phyloP scores from a whole-genome alignment of 2,888 invertebrate species.

The Microctonus aethiopoides region DNA sequence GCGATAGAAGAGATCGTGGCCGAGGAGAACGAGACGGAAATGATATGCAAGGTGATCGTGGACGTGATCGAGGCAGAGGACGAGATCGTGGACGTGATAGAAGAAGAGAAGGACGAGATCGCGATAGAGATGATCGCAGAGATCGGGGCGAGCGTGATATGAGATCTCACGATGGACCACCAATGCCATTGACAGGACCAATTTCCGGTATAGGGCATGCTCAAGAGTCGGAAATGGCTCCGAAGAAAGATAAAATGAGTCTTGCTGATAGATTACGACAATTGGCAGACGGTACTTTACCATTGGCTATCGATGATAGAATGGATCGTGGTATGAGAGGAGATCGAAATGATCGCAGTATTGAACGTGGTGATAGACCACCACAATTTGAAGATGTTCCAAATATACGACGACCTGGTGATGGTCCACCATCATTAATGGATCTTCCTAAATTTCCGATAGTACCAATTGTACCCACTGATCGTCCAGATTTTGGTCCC shows the following conservation, averaged over 20 bases:
- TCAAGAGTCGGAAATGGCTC: conserved; percentile 37
- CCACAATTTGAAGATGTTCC: conserved; percentile 54
- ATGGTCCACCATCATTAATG: conserved; percentile 63
- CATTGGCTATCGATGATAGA: conserved; percentile 58
- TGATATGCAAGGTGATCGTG: conserved; percentile 54
- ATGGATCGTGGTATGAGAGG: conserved; percentile 52
- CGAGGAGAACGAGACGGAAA: conserved; percentile 54
- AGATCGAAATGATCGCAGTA: conserved; percentile 52
- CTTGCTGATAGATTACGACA: conserved; percentile 64
- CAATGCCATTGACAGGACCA: conserved; percentile 48
- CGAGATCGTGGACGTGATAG: conserved; percentile 58
- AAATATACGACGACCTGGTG: conserved; percentile 48
- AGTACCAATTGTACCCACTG: conserved; percentile 47
- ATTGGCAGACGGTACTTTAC: conserved; percentile 62
- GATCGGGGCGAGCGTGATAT: conserved; percentile 56
- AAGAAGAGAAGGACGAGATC: conserved; percentile 47
- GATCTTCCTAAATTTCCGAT: conserved; percentile 60
- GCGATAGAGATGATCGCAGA: conserved; percentile 57
- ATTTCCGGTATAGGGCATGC: conserved; percentile 42
- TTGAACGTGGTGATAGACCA: conserved; percentile 52
- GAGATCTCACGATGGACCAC: conserved; percentile 53
- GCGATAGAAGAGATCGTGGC: conserved; percentile 54
- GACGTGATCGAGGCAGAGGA: conserved; percentile 59
- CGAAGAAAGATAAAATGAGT: conserved; percentile 63
- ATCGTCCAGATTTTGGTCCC: conserved; percentile 56